These are phyloP conservation scores for Cosmia trapezina DNA, from an alignment of 2,888 invertebrate species.

Conservation along the genomic window DNA sequence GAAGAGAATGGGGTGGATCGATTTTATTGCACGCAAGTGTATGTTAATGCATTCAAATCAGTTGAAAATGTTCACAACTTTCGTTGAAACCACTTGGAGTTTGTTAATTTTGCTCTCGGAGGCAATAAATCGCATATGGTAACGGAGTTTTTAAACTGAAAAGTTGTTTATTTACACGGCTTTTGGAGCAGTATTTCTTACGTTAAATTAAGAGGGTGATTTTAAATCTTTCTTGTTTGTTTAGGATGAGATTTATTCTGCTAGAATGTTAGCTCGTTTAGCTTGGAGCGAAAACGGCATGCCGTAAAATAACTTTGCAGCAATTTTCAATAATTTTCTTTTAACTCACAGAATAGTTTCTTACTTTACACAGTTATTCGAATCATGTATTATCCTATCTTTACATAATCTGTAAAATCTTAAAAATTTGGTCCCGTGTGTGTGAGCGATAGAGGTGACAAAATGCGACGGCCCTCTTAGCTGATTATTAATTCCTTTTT, in stretches of 20 bases:
- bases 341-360: background rate
- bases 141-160: conserved; percentile 42
- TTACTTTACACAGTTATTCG: background rate
- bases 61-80: conserved; percentile 31
- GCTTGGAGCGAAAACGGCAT: background rate
- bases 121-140: conserved; percentile 41
- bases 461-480: background rate
- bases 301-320: background rate
- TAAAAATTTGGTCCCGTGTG: too few species aligned
- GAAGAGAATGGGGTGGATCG: too few species aligned
- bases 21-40: too few species aligned
- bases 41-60: conserved; percentile 55
- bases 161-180: conserved; percentile 34
- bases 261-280: background rate
- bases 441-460: too few species aligned
- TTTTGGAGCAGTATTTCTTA: conserved; percentile 26
- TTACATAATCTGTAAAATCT: too few species aligned
- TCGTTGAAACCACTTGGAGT: conserved; percentile 19
- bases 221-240: conserved; percentile 36
- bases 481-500: background rate
- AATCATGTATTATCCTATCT: too few species aligned
- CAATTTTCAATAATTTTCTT: background rate
- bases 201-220: conserved; percentile 17
- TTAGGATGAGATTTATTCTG: conserved; percentile 25
- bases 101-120: conserved; percentile 26